Conservation (phyloP, 2,888 invertebrate species). For the Oligia fasciuncula region DNA sequence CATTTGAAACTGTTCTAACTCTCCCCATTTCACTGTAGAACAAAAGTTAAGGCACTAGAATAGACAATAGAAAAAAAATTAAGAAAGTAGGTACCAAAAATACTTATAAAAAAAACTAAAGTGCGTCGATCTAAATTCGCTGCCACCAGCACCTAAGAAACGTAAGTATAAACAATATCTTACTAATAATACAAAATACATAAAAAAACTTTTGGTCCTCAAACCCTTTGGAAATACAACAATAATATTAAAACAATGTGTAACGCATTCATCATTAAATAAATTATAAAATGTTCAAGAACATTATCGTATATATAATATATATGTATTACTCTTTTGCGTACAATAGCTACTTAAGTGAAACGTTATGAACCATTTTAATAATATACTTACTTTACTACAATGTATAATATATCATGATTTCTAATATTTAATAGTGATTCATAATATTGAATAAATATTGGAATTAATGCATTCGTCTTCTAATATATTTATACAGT, state of each 20-base stretch:
- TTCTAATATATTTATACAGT: conserved; percentile 55
- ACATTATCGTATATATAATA: neutral
- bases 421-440: conserved; percentile 30
- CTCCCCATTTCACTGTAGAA: conserved; percentile 48
- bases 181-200: conserved; percentile 44
- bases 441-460: conserved; percentile 43
- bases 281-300: conserved; percentile 38
- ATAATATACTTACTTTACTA: conserved; percentile 27
- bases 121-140: conserved; percentile 17
- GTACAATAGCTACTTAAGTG: conserved; percentile 33
- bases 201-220: conserved; percentile 64
- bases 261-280: conserved; percentile 42
- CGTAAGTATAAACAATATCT: conserved; percentile 41
- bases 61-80: conserved; percentile 49
- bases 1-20: conserved; percentile 8
- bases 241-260: conserved; percentile 42
- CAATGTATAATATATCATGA: conserved; percentile 38
- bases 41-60: conserved; percentile 74
- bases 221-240: conserved; percentile 63
- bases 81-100: conserved; percentile 49
- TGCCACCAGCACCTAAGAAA: conserved; percentile 19
- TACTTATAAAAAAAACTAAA: conserved; percentile 22
- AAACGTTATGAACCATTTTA: conserved; percentile 16
- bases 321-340: neutral
- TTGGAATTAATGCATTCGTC: conserved; percentile 42